Evolutionary conservation across 2,888 invertebrate genomes (phyloP), one percentile per base, ranked within the genome.

Genomic region (Oscheius onirici): DNA sequence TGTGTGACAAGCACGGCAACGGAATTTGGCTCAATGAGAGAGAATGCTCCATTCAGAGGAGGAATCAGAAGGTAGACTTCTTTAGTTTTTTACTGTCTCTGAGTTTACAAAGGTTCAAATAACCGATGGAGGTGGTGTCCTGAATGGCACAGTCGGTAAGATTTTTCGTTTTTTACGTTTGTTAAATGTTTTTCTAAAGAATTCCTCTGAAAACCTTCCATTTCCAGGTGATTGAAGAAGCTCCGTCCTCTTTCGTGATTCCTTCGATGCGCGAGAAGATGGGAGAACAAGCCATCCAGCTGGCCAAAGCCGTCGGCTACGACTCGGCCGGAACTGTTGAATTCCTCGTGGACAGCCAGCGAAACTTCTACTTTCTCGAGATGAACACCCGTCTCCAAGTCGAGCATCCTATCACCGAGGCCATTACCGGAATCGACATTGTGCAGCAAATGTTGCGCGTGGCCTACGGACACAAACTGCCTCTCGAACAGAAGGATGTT

Each of bases 341-440:
- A 85, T 92, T 92, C 85, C 88, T 92, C 46, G 91, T 92, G 1
- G 92, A 92, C 84, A 89, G 89, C 28, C 84, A 91, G 73, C 89
- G 89, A 81, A 91, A 91, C 81, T 92, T 92, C 84, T 92, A 92
- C 85, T 92, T 92, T 84, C 88, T 92, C 63, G 92, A 92, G 88
- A 92, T 92, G 92, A 92, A 92, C 87, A 92, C 92, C 0, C 88
- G 92, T 54, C 88, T 92, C 15, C 92, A 92, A 88, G 89, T 90
- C 67, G 92, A 92, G 84, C 92, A 92, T 88, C 92, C 92, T 1
- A 91, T 92, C 70, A 92, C 92, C 8, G 92, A 92, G 86, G 90
- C 89, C 82, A 92, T 92, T 79, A 92, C 92, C 40, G 92, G 92
- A 43, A 89, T 92, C 55, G 92, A 92, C 86, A 88, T 92, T 66